A percentile compares a stretch with the other conserved stretches of the same genome.
Conservation (phyloP, 2,113 vertebrate genomes). For the Paracanthobrama guichenoti region DNA sequence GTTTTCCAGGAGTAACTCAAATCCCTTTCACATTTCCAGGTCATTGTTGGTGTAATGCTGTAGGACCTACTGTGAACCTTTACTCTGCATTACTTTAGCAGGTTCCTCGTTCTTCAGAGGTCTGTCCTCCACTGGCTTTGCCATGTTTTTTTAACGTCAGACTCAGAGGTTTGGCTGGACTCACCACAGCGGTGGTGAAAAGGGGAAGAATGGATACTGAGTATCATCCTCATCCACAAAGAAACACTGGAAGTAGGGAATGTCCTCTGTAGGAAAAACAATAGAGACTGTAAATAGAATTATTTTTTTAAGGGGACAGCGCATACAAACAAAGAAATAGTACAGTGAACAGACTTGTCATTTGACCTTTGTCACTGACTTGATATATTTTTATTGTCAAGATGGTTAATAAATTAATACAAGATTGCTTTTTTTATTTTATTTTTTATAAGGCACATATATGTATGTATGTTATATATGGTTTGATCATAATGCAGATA, state of each 20-base stretch:
- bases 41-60: background rate
- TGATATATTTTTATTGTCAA: background rate
- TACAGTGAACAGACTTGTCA: background rate
- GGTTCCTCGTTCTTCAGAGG: background rate
- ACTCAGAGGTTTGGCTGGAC: background rate
- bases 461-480: background rate
- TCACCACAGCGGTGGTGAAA: slow-evolving; percentile 75
- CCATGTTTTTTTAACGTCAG: background rate
- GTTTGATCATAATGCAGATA: background rate
- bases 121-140: slow-evolving; percentile 21
- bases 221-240: slow-evolving; percentile 80
- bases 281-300: background rate
- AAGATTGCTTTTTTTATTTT: background rate
- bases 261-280: slow-evolving; percentile 65
- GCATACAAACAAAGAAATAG: background rate
- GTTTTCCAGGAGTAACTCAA: background rate
- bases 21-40: background rate
- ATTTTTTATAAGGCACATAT: no score
- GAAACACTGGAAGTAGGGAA: slow-evolving; percentile 82
- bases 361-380: background rate
- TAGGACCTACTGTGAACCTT: slow-evolving; percentile 24
- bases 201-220: slow-evolving; percentile 78
- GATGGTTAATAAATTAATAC: background rate
- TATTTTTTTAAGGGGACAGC: background rate
- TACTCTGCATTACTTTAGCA: background rate